Evolutionary conservation across 2,888 invertebrate genomes (phyloP).

Genomic region (Trypoxylon attenuatum): DNA sequence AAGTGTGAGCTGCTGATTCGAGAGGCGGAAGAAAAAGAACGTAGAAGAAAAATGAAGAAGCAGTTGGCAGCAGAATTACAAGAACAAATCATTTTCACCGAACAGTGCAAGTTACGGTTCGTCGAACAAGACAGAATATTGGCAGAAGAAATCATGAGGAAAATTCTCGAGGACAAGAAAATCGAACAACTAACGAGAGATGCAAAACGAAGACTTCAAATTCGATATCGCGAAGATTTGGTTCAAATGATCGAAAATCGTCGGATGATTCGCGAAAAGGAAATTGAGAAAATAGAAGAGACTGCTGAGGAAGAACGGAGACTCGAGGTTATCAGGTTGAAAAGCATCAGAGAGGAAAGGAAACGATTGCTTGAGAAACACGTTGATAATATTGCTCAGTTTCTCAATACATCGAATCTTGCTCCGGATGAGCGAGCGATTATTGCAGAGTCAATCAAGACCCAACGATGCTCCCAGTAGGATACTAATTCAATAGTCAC

Average conservation of each 20-base stretch:
- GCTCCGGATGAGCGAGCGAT: conserved; percentile 51
- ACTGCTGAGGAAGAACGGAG: conserved; percentile 36
- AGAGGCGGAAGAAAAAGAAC: conserved; percentile 48
- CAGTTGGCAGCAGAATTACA: conserved; percentile 50
- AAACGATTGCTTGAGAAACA: conserved; percentile 57
- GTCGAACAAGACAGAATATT: conserved; percentile 57
- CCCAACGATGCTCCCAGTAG: neutral
- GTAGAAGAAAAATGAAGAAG: conserved; percentile 37
- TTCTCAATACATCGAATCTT: conserved; percentile 45
- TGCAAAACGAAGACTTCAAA: conserved; percentile 52
- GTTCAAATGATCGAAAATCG: conserved; percentile 59
- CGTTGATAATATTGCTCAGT: conserved; percentile 54
- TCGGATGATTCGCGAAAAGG: conserved; percentile 47
- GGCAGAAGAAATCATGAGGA: conserved; percentile 57
- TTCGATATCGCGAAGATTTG: conserved; percentile 60
- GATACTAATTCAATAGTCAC: neutral
- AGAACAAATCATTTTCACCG: conserved; percentile 59
- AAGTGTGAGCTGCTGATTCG: conserved; percentile 45
- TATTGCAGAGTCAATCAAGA: conserved; percentile 18
- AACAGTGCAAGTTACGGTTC: conserved; percentile 51
- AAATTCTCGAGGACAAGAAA: conserved; percentile 59
- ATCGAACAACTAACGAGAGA: conserved; percentile 54
- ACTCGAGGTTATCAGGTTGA: conserved; percentile 22
- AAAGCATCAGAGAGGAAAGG: conserved; percentile 49
- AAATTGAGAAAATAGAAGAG: conserved; percentile 41